Conservation (phyloP, 2,113 vertebrate genomes). For the Myiagra hebetior region DNA sequence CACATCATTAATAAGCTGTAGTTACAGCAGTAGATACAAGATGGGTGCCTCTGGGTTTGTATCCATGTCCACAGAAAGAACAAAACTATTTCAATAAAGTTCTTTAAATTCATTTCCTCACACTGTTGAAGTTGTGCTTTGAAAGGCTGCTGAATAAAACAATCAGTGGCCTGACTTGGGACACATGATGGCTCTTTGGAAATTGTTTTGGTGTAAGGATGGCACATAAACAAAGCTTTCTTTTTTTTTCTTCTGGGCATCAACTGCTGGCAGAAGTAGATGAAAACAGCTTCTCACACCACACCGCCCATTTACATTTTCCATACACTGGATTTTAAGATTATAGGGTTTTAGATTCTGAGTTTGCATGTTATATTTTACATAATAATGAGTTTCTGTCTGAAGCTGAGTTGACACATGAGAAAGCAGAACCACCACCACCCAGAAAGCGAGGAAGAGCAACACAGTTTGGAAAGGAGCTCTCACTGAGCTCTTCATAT, state of each 20-base stretch:
- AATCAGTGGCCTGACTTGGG: background rate
- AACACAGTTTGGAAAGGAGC: slow-evolving; percentile 23
- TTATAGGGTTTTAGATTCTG: slow-evolving; percentile 72
- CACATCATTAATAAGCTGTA: background rate
- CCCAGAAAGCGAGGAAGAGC: slow-evolving; percentile 11
- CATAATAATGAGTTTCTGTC: slow-evolving; percentile 63
- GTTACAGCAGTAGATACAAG: background rate
- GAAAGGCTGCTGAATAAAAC: background rate
- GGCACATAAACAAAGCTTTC: slow-evolving; percentile 2
- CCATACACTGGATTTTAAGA: slow-evolving; percentile 70
- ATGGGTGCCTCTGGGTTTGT: background rate
- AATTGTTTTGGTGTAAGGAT: slow-evolving; percentile 6
- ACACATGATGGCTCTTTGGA: slow-evolving; percentile 43
- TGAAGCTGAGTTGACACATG: slow-evolving; percentile 52
- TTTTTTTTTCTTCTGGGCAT: slow-evolving; percentile 52
- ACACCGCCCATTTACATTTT: slow-evolving; percentile 30
- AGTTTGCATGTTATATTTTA: slow-evolving; percentile 73
- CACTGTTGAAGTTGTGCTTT: background rate
- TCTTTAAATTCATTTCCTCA: background rate
- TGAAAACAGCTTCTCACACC: slow-evolving; percentile 56
- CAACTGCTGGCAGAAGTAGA: slow-evolving; percentile 45
- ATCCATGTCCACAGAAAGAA: background rate
- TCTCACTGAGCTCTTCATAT: background rate
- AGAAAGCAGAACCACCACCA: slow-evolving; percentile 49
- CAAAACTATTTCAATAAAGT: background rate